Evolutionary conservation across 2,888 invertebrate genomes (phyloP).

Genomic region (Xylota segnis): DNA sequence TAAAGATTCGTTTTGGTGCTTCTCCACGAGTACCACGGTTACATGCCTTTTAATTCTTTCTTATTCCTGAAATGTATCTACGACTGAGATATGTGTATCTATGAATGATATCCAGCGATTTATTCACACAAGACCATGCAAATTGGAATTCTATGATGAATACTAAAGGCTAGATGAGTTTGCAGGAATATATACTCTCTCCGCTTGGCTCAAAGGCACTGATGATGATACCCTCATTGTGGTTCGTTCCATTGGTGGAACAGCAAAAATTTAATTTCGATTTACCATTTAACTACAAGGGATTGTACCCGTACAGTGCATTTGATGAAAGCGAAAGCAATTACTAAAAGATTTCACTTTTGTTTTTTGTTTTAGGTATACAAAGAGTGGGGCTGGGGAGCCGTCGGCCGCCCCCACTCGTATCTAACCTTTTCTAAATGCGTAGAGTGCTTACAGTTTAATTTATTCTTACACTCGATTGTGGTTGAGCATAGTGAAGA

Average conservation of each 20-base stretch:
- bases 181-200: neutral
- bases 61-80: neutral
- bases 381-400: neutral
- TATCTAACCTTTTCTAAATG: neutral
- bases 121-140: neutral
- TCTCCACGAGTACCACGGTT: too few relatives aligned
- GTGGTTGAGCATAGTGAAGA: neutral
- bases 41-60: too few relatives aligned
- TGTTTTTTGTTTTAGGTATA: neutral
- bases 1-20: too few relatives aligned
- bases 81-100: neutral
- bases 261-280: conserved; percentile 17
- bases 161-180: neutral
- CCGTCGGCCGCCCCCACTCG: conserved; percentile 5
- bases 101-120: neutral
- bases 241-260: neutral
- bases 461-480: conserved; percentile 13
- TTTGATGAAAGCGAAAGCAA: conserved; percentile 14
- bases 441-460: conserved; percentile 17
- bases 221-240: conserved; percentile 3
- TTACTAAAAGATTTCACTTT: conserved; percentile 20
- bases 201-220: neutral
- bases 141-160: neutral
- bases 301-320: neutral
- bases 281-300: conserved; percentile 1